Percentiles rank a stretch among this genome's conserved stretches.
These are phyloP conservation scores for Lucilia cuprina DNA, from an alignment of 1,140 invertebrate genomes.

Conservation along the genomic window DNA sequence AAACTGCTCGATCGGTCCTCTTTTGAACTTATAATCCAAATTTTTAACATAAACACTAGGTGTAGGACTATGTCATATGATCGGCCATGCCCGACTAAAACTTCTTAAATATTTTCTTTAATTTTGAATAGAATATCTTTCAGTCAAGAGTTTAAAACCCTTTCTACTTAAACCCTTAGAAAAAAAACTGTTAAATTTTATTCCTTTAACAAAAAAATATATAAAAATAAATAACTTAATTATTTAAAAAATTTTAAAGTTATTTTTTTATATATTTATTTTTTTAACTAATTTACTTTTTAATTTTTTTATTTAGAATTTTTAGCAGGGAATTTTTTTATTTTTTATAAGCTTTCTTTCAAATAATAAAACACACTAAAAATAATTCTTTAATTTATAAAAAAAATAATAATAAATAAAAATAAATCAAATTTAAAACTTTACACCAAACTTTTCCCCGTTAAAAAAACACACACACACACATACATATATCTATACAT, in stretches of 20 bases:
- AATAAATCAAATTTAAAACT: background rate
- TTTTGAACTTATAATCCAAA: too few relatives aligned
- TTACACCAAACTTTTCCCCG: background rate
- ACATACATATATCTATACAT: too few relatives aligned
- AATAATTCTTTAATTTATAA: background rate
- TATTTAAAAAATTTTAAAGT: background rate
- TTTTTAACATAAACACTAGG: too few relatives aligned
- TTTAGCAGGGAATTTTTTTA: slow-evolving; percentile 26
- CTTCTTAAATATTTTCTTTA: too few relatives aligned
- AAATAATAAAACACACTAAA: background rate
- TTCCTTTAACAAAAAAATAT: too few relatives aligned
- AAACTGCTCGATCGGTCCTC: too few relatives aligned
- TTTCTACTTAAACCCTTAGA: background rate
- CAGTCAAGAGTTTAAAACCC: too few relatives aligned
- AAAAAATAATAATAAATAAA: background rate
- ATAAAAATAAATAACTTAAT: too few relatives aligned
- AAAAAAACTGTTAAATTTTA: background rate
- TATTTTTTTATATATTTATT: background rate
- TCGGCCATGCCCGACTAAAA: too few relatives aligned
- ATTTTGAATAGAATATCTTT: too few relatives aligned
- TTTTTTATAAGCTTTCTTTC: background rate
- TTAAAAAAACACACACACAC: too few relatives aligned
- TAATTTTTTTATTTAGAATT: slow-evolving; percentile 2
- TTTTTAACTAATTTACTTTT: background rate
- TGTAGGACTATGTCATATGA: too few relatives aligned